Conservation (phyloP, 1,140 invertebrate species). For the Drosophila equinoxialis region DNA sequence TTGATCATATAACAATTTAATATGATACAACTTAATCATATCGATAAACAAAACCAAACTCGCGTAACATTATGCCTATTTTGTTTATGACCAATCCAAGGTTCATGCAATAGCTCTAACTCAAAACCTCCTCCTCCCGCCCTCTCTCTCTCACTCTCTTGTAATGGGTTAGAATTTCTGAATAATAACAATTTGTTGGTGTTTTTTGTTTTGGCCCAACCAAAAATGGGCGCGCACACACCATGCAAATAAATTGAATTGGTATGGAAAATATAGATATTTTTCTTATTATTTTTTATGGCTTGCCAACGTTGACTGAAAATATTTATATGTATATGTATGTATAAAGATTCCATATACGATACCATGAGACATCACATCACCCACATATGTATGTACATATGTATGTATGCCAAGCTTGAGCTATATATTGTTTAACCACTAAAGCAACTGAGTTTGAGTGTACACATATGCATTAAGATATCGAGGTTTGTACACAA, state of each 20-base stretch:
- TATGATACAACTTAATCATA: background rate
- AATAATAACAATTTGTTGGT: conserved; percentile 22
- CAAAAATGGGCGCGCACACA: conserved; percentile 28
- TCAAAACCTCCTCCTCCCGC: background rate
- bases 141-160: background rate
- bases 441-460: conserved; percentile 18
- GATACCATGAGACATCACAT: conserved; percentile 41
- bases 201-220: conserved; percentile 25
- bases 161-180: conserved; percentile 42
- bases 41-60: background rate
- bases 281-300: conserved; percentile 56
- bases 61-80: background rate
- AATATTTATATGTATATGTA: conserved; percentile 44
- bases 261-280: conserved; percentile 38
- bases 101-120: background rate
- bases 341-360: conserved; percentile 64
- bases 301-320: conserved; percentile 64
- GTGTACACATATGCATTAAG: conserved; percentile 41
- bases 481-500: conserved; percentile 32
- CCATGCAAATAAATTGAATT: conserved; percentile 58
- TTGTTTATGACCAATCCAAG: background rate
- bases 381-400: conserved; percentile 61
- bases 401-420: conserved; percentile 17
- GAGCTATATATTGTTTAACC: conserved; percentile 19
- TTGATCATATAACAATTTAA: background rate